Percentiles rank a stretch among this genome's conserved stretches.
Evolutionary conservation across 2,797 vertebrate species (phyloP).

Genomic region (Carcharodon carcharias): DNA sequence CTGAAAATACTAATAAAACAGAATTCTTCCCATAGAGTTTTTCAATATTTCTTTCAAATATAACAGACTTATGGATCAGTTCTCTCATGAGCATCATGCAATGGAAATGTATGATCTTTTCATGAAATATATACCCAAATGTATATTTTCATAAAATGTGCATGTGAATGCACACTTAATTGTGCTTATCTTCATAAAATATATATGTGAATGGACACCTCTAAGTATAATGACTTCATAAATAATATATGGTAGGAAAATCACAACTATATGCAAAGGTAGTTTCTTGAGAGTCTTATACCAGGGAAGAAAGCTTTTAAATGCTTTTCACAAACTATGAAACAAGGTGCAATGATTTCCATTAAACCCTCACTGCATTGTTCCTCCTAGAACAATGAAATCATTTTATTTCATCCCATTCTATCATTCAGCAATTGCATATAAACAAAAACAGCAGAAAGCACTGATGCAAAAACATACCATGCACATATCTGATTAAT

Average conservation of each 20-base stretch:
- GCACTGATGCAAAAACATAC: not conserved
- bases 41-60: not conserved
- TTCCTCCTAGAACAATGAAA: not conserved
- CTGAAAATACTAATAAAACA: not conserved
- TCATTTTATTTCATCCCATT: not conserved
- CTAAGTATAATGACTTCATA: not conserved
- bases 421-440: not conserved
- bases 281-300: not conserved
- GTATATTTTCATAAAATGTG: not conserved
- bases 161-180: not conserved
- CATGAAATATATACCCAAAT: not conserved
- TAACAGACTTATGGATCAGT: not conserved
- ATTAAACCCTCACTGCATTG: not conserved
- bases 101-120: not conserved
- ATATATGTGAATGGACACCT: not conserved
- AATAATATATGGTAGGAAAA: not conserved
- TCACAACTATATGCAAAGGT: not conserved
- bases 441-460: not conserved
- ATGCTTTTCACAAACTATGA: not conserved
- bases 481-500: not conserved
- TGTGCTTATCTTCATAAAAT: not conserved
- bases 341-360: not conserved
- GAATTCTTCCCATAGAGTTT: not conserved
- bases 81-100: not conserved
- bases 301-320: not conserved